Conservation (phyloP, 2,113 vertebrate species). For the Lepidothrix coronata region DNA sequence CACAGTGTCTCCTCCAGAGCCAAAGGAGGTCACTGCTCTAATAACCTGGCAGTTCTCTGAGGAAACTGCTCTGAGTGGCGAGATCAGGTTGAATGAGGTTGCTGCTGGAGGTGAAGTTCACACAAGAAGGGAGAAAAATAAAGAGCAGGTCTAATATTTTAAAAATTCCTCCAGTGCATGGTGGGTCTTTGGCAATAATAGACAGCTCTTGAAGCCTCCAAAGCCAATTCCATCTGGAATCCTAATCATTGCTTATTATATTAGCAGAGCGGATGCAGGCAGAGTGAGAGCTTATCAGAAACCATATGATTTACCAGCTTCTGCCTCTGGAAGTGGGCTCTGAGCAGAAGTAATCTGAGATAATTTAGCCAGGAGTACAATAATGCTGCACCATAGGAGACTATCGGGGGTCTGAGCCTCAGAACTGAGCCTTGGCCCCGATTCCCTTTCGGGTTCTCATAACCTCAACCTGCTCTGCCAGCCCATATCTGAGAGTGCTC, state of each 20-base stretch:
- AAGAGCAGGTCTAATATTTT: not conserved
- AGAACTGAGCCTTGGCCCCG: not conserved
- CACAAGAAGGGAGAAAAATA: not conserved
- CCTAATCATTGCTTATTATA: constrained; percentile 43
- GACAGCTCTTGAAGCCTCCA: not conserved
- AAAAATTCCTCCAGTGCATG: not conserved
- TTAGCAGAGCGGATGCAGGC: not conserved
- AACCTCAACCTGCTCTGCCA: not conserved
- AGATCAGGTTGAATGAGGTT: not conserved
- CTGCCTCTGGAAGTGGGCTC: constrained; percentile 14
- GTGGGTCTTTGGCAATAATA: not conserved
- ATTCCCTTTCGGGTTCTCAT: not conserved
- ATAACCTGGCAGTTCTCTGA: not conserved
- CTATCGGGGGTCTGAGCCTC: not conserved
- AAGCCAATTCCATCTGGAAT: constrained; percentile 40
- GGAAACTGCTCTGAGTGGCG: not conserved
- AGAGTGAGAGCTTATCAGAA: not conserved
- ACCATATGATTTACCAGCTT: constrained; percentile 22
- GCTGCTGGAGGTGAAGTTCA: not conserved
- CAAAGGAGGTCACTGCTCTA: not conserved
- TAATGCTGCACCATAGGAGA: not conserved
- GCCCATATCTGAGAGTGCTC: not conserved
- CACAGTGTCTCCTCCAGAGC: not conserved
- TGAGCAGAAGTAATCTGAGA: constrained; percentile 28
- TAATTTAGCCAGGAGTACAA: constrained; percentile 35